Base-by-base conservation (phyloP, 30 jellyfish, hydroid and myxozoan genomes). In the Phacellophora camtschatica region DNA sequence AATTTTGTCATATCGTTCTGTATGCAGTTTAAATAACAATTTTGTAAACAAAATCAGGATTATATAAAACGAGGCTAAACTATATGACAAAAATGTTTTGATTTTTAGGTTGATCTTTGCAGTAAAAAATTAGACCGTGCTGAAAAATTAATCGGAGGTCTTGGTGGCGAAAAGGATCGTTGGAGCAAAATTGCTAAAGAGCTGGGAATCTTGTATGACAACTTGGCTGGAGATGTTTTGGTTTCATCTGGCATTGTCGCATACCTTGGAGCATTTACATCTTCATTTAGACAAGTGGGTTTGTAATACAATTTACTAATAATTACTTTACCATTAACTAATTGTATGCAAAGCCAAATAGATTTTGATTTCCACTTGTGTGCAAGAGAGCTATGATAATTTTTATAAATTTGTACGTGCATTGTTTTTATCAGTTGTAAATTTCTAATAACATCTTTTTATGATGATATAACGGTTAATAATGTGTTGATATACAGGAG, bases 131-230 rank as follows among this genome's bases (percentile, higher is more conserved):
- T 93, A 11, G 96, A 51, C 42, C 97, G 99, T 74, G 99, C 99
- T 18, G 99, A 93, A 55, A 81, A 93, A 58, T 84, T 93, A 71
- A 93, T 93, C 56, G 97, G 97, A 8, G 99, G 99, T 45, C 82
- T 93, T 34, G 99, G 99, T 7, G 99, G 99, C 6, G 99, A 93
- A 63, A 93, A 93, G 51, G 99, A 93, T 58, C 92, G 99, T 30
- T 93, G 99, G 99, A 86, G 95, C 68, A 80, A 85, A 30, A 93
- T 90, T 32, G 99, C 97, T 1, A 66, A 74, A 2, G 97, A 93
- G 20, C 88, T 93, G 24, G 94, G 92, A 2, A 55, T 79, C 10
- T 78, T 86, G 63, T 93, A 79, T 62, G 85, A 93, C 23, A 93
- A 93, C 50, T 84, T 93, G 13, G 92, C 99, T 35, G 99, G 99